Base-by-base conservation (phyloP, 2,888 invertebrate species). In the Aradus depressus region DNA sequence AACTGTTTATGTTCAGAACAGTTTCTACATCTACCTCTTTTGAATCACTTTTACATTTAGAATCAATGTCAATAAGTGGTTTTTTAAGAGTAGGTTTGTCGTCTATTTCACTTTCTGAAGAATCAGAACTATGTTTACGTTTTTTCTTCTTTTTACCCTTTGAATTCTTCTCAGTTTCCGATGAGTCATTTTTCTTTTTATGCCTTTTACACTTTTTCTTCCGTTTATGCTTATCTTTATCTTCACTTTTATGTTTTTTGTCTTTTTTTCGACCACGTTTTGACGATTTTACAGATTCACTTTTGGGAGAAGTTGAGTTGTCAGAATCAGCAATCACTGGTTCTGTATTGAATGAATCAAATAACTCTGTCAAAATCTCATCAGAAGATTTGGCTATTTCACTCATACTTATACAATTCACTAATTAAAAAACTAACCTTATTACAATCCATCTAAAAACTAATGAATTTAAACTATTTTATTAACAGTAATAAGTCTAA, bases 351-450 rank as follows among this genome's bases (percentile, higher is more conserved):
- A 85, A 84, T 21, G 78, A 81, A 61, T 82, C 74, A 63, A 89
- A 88, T 1, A 89, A 70, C 67, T 89, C 89, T 0, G 86, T 81
- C 18, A 89, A 72, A 62, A 89, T 87, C 68, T 89, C 86, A 64
- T 76, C 79, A 1, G 84, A 84, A 5, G 82, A 79, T 65, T 84
- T 84, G 28, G 38, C 41, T 25, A 38, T 42, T 41, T 51, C 51
- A 16, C 32, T 44, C 44, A 51, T 44, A 10, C 28, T 37, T 16
- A 19, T n/a, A 5, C n/a, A 34, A 3, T n/a, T n/a, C n/a, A n/a
- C n/a, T n/a, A n/a, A n/a, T n/a, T n/a, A n/a, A n/a, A n/a, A n/a
- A n/a, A n/a, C n/a, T n/a, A n/a, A n/a, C n/a, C n/a, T n/a, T n/a
- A n/a, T n/a, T n/a, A n/a, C n/a, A n/a, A n/a, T n/a, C n/a, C n/a